Base-by-base conservation (phyloP, 2,113 vertebrate genomes). In the Lathamus discolor region DNA sequence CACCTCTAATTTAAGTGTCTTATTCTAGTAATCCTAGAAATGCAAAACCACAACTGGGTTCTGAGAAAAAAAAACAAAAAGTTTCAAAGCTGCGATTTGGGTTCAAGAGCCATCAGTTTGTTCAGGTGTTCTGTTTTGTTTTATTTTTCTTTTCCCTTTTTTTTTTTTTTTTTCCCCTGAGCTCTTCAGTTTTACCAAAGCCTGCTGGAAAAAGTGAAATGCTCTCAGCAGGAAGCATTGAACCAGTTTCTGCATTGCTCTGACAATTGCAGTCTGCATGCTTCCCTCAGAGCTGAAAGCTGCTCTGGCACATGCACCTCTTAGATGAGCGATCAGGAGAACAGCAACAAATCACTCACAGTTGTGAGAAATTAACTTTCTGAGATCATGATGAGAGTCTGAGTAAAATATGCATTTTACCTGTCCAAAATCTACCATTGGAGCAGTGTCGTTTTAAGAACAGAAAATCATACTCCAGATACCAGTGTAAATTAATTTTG, bases 401-500 rank as follows among this genome's bases (percentile, higher is more conserved):
- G 33, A 83, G 7, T 29, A 83, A 79, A 69, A 69, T n/a, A 48
- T 7, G 6, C 5, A 35, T 88, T 94, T 88, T 76, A 28, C 4
- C 7, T 1, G 63, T 57, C 70, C 8, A 66, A 55, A 76, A 51
- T 44, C 23, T 91, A 20, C 17, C 63, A 17, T 15, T 80, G 17
- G 14, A 62, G 4, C 5, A 80, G 15, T 17, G 12, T 6, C 55
- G 22, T 23, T 95, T 59, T 24, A 75, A 33, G 29, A 43, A 43
- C 73, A 77, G 7, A 23, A 15, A 77, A 72, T 4, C 4, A 49
- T 59, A 86, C 27, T 83, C 83, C 55, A 64, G 31, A 46, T 80
- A 66, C 3, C 25, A 46, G 31, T 25, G 16, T n/a, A 91, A 88
- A 87, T 92, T 33, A 92, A 46, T 86, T 93, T 92, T 86, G 66